phyloP scores from a whole-genome alignment of 2,888 invertebrate genomes.

The Polymixis flavicincta region DNA sequence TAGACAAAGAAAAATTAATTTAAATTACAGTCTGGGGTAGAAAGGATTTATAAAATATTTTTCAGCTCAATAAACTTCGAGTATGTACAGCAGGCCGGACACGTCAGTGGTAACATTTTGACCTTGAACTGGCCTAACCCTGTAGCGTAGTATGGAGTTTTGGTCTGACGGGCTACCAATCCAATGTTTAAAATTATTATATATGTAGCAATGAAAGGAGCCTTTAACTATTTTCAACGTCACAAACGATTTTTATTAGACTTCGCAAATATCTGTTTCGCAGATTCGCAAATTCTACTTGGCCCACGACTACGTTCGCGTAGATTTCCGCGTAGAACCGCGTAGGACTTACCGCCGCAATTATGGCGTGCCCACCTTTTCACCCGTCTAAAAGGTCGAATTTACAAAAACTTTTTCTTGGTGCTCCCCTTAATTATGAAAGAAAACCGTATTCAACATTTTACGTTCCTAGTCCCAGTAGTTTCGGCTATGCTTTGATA shows the following conservation, averaged over 20 bases:
- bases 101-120: not conserved
- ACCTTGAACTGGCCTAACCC: not conserved
- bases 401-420: no score
- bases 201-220: not conserved
- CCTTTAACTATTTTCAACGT: not conserved
- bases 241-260: no score
- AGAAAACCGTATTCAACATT: no score
- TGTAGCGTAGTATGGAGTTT: not conserved
- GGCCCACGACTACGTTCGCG: no score
- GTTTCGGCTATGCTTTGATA: no score
- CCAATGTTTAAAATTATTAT: conserved; percentile 23
- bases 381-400: no score
- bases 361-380: no score
- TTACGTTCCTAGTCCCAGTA: no score
- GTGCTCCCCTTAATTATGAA: no score
- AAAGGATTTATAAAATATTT: conserved; percentile 62
- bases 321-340: no score
- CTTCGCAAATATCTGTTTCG: not conserved
- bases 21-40: conserved; percentile 57
- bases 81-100: not conserved
- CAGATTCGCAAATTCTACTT: no score
- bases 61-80: conserved; percentile 45
- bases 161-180: not conserved
- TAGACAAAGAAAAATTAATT: conserved; percentile 59
- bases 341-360: no score